Evolutionary conservation across 2,888 invertebrate species (phyloP).

Genomic region (Mimas tiliae): DNA sequence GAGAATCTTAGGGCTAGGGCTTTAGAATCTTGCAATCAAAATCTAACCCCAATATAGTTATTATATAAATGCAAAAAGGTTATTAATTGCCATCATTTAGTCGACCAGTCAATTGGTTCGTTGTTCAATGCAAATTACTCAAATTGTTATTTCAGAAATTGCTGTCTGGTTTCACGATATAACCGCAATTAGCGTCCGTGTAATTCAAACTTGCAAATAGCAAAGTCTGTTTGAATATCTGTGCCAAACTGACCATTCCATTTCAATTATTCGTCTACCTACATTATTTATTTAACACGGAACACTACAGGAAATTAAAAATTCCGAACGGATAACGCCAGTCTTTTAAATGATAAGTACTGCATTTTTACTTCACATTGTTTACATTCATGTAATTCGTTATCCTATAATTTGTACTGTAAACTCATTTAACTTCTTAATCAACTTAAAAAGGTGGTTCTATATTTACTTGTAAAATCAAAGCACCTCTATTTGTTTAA

Average conservation of each 20-base stretch:
- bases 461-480: no score
- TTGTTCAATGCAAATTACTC: conserved; percentile 51
- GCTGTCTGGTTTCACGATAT: conserved; percentile 54
- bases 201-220: conserved; percentile 53
- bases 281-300: conserved; percentile 11
- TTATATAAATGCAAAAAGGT: conserved; percentile 16
- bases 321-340: not conserved
- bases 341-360: no score
- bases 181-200: conserved; percentile 50
- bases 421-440: no score
- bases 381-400: no score
- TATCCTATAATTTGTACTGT: no score
- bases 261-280: conserved; percentile 25
- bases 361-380: no score
- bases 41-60: conserved; percentile 26
- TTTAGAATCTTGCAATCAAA: not conserved
- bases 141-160: conserved; percentile 61
- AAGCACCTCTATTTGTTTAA: no score
- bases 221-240: conserved; percentile 38
- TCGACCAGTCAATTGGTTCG: conserved; percentile 37
- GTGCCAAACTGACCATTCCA: conserved; percentile 36
- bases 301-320: conserved; percentile 11
- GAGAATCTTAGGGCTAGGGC: no score
- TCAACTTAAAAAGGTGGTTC: no score
- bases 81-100: conserved; percentile 43